phyloP scores from a whole-genome alignment of 2,888 invertebrate species.

The Amitus sp. region DNA sequence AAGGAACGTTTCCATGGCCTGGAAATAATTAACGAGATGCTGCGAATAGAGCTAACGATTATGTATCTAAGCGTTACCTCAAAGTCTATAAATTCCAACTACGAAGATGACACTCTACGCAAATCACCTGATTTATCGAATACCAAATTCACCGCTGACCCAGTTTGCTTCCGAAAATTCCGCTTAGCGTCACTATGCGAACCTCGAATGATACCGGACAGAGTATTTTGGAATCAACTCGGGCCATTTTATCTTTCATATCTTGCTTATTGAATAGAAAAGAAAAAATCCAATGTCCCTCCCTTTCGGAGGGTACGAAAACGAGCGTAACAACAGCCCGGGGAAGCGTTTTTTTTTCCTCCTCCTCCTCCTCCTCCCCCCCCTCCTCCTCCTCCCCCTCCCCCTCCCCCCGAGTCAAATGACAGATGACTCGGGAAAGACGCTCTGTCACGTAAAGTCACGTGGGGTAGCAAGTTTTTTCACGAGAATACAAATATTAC shows the following conservation, averaged over 20 bases:
- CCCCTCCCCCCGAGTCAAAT: slow-evolving; percentile 20
- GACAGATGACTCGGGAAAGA: slow-evolving; percentile 26
- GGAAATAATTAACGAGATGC: background rate
- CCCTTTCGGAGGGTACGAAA: too few species aligned
- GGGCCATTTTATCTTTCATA: too few species aligned
- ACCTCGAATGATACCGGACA: too few species aligned
- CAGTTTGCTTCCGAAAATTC: background rate
- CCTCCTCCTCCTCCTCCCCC: too few species aligned
- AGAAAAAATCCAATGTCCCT: too few species aligned
- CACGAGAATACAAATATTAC: slow-evolving; percentile 10
- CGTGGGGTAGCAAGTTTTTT: slow-evolving; percentile 9
- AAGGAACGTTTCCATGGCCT: background rate
- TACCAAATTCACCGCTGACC: background rate
- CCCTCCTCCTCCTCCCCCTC: too few species aligned
- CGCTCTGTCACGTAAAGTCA: slow-evolving; percentile 17
- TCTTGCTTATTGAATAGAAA: too few species aligned
- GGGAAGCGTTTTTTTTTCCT: background rate
- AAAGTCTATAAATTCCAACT: background rate
- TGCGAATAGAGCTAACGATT: background rate
- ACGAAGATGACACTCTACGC: background rate
- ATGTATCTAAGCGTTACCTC: background rate
- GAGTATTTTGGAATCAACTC: too few species aligned
- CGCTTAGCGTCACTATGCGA: too few species aligned
- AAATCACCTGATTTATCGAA: background rate
- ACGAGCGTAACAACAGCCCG: too few species aligned